Base-by-base conservation (phyloP, 1,140 invertebrate species). In the Drosophila grimshawi region DNA sequence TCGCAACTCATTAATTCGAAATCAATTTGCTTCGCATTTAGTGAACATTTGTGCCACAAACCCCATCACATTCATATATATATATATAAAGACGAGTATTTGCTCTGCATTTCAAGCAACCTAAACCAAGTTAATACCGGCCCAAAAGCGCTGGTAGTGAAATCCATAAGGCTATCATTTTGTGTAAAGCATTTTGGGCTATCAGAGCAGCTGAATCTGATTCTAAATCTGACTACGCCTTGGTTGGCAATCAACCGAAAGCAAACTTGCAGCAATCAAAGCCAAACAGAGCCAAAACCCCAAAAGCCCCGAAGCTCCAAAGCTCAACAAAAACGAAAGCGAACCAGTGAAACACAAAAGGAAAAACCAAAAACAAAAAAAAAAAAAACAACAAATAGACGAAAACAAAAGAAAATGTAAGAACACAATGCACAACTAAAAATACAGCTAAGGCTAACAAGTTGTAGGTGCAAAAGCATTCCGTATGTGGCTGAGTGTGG, bases 201-300 rank as follows among this genome's bases (percentile, higher is more conserved):
- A 88, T 89, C 70, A 80, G 59, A 71, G 73, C 71, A 71, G 73
- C 71, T 45, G 48, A 71, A 51, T 75, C 79, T 63, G 52, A 71
- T 51, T 75, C 79, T 63, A 52, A 59, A 60, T 51, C 39, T 39
- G 56, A 39, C 51, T 43, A 39, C 51, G 72, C 74, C 43, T 33
- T 48, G 41, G 55, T 48, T 70, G 67, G 75, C 82, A 76, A 86
- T 85, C 66, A 81, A 69, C 55, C 45, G 70, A 78, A 80, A 86
- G 76, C 76, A 76, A 86, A 88, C 83, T 86, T 88, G 77, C 82
- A 86, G 83, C 67, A 86, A 86, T 86, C 83, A 88, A 74, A 83
- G 69, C 72, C 76, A 77, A 72, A 41, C 69, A 65, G 77, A 88
- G 83, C 53, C 61, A 72, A 88, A 69, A 52, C 71, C 61, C 75